These are phyloP conservation scores for Pocillopora grandis DNA, from an alignment of 92 coral and sea anemone genomes.

Conservation along the genomic window DNA sequence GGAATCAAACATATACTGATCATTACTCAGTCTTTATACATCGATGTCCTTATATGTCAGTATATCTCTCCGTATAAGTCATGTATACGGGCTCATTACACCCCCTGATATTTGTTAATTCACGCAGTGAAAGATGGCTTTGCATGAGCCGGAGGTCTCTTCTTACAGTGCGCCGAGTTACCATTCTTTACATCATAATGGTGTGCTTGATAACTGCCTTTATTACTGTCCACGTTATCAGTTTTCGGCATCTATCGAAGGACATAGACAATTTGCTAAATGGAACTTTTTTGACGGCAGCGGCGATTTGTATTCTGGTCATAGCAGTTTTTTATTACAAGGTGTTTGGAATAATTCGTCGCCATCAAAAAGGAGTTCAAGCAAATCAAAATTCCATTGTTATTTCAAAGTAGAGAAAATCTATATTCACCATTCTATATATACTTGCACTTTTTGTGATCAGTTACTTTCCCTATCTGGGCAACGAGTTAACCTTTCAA, in stretches of 20 bases:
- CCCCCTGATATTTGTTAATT: too few species aligned
- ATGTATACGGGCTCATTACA: too few species aligned
- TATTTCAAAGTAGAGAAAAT: background rate
- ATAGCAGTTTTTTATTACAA: background rate
- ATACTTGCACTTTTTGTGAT: background rate
- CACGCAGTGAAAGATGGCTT: conserved; percentile 12
- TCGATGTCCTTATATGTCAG: too few species aligned
- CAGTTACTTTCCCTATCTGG: background rate
- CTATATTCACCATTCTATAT: background rate
- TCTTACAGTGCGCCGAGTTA: conserved; percentile 10
- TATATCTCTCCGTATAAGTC: too few species aligned
- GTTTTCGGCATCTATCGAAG: background rate
- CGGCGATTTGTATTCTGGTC: background rate
- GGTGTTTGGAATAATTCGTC: conserved; percentile 4
- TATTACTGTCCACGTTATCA: background rate
- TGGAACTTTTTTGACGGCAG: background rate
- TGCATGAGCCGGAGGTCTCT: conserved; percentile 14
- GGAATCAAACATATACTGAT: too few species aligned
- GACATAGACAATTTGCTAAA: background rate
- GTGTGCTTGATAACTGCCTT: background rate
- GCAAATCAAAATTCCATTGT: background rate
- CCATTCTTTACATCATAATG: background rate
- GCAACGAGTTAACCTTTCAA: background rate
- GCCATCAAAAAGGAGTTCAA: background rate
- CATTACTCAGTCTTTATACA: too few species aligned